Percentiles rank a stretch among this genome's conserved stretches.
Conservation (phyloP, 1,140 invertebrate species). For the Aphelinus certus region DNA sequence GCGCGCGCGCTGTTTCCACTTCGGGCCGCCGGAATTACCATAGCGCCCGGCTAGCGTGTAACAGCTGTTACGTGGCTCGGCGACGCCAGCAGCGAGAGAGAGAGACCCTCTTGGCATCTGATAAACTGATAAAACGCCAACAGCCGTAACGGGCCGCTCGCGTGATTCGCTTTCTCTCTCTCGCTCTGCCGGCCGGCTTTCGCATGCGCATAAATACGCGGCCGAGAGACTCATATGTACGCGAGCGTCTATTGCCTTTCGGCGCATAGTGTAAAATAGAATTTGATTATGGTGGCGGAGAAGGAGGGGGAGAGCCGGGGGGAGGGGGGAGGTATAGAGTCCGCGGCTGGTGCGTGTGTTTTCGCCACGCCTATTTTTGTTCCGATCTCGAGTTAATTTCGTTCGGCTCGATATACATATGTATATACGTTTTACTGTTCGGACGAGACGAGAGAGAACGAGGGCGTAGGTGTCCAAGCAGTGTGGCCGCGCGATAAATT, state of each 20-base stretch:
- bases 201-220: conserved; percentile 31
- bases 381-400: too few relatives aligned
- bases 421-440: too few relatives aligned
- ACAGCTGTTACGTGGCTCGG: conserved; percentile 55
- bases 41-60: conserved; percentile 48
- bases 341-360: too few relatives aligned
- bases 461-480: too few relatives aligned
- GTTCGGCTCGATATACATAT: too few relatives aligned
- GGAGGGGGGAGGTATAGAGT: too few relatives aligned
- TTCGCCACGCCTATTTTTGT: too few relatives aligned
- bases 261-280: conserved; percentile 32
- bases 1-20: neutral
- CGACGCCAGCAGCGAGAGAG: neutral
- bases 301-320: conserved; percentile 43
- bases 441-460: too few relatives aligned
- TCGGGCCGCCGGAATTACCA: conserved; percentile 57
- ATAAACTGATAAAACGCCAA: conserved; percentile 62
- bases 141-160: conserved; percentile 21
- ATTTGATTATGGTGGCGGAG: conserved; percentile 39
- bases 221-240: neutral
- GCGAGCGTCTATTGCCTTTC: conserved; percentile 13
- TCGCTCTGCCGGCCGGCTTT: conserved; percentile 25
- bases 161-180: conserved; percentile 12
- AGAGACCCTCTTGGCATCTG: conserved; percentile 53
- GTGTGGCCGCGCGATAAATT: too few relatives aligned